Evolutionary conservation across 2,888 invertebrate species (phyloP).

Genomic region (Apotomis capreana): DNA sequence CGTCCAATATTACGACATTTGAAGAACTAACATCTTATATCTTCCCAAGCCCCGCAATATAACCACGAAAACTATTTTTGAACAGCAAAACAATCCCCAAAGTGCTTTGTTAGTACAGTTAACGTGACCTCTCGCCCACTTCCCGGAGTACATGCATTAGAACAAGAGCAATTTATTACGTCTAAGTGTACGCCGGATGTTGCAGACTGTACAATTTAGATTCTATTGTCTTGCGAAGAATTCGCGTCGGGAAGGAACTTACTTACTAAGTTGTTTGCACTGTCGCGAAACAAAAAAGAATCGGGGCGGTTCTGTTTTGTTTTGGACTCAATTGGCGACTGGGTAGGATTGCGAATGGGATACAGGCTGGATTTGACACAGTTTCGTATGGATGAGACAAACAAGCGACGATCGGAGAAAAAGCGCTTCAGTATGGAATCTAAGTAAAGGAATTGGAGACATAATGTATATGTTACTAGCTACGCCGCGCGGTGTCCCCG

Average conservation of each 20-base stretch:
- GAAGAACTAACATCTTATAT: not conserved
- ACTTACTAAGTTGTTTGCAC: conserved; percentile 38
- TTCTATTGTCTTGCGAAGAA: conserved; percentile 40
- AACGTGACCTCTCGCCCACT: conserved; percentile 39
- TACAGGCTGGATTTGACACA: not conserved
- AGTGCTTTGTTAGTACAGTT: conserved; percentile 38
- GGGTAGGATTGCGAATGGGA: not conserved
- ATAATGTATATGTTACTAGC: too few species aligned
- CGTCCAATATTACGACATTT: not conserved
- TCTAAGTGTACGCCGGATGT: conserved; percentile 61
- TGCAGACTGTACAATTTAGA: conserved; percentile 53
- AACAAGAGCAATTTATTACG: conserved; percentile 63
- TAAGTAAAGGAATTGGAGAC: too few species aligned
- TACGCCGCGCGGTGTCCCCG: too few species aligned
- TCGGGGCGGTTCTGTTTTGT: conserved; percentile 5
- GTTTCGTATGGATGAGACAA: not conserved
- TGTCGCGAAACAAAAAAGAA: conserved; percentile 22
- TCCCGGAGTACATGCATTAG: conserved; percentile 55
- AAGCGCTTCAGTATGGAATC: too few species aligned
- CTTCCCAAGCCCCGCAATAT: not conserved
- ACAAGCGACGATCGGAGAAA: not conserved
- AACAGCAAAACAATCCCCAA: conserved; percentile 28
- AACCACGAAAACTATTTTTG: conserved; percentile 23
- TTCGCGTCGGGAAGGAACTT: conserved; percentile 34
- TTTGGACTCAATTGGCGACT: conserved; percentile 3